Percentiles rank a stretch among this genome's conserved stretches.
Evolutionary conservation across 2,888 invertebrate species (phyloP).

Genomic region (Zelleria hepariella): DNA sequence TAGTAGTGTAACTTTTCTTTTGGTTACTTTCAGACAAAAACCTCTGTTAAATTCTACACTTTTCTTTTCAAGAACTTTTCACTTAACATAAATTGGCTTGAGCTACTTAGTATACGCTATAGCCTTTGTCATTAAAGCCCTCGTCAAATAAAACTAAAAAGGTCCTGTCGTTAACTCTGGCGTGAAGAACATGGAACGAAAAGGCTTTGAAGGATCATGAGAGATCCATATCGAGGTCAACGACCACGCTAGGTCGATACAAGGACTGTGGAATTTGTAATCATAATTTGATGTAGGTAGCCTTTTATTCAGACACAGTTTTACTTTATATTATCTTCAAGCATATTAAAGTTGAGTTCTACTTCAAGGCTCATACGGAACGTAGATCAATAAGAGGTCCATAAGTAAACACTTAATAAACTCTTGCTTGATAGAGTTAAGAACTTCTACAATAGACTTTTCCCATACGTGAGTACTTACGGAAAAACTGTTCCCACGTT

Average conservation of each 20-base stretch:
- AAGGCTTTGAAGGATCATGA: constrained; percentile 1
- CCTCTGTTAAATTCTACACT: background rate
- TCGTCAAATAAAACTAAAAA: too few relatives aligned
- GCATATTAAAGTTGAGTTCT: too few relatives aligned
- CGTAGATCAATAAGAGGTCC: background rate
- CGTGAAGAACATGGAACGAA: too few relatives aligned
- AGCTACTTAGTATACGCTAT: background rate
- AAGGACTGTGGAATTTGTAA: background rate
- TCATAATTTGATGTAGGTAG: background rate
- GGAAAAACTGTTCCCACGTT: background rate
- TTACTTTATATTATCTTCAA: background rate
- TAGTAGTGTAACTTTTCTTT: background rate
- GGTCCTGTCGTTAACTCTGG: too few relatives aligned
- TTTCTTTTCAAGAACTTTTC: background rate
- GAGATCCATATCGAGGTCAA: background rate
- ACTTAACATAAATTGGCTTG: background rate
- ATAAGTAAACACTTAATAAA: background rate
- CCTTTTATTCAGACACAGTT: background rate
- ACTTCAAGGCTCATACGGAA: background rate
- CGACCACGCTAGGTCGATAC: background rate
- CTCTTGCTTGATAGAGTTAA: background rate
- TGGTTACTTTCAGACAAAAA: background rate
- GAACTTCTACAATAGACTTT: background rate
- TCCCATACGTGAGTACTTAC: background rate
- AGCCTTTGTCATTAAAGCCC: background rate